Evolutionary conservation across 2,888 invertebrate genomes (phyloP).

Genomic region (Ochropleura leucogaster): DNA sequence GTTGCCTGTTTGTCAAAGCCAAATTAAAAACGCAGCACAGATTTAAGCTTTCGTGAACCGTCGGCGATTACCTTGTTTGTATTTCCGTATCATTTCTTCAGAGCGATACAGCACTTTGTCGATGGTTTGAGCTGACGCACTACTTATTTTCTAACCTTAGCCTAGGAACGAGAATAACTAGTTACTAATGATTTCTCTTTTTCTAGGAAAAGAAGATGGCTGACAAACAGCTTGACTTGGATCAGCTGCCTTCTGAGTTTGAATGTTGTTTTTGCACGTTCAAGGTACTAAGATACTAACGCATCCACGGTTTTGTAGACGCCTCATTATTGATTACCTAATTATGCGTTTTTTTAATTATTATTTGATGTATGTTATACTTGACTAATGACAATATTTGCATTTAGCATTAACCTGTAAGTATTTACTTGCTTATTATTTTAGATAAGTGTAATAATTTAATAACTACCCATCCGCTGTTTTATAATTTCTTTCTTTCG

Average conservation of each 20-base stretch:
- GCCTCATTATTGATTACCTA: slow-evolving; percentile 60
- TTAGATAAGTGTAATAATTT: slow-evolving; percentile 50
- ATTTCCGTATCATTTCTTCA: slow-evolving; percentile 28
- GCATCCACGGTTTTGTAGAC: slow-evolving; percentile 49
- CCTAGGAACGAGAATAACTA: slow-evolving; percentile 49
- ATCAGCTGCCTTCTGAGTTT: slow-evolving; percentile 98
- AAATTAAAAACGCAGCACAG: slow-evolving; percentile 42
- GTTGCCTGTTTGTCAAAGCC: slow-evolving; percentile 56
- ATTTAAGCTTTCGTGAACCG: slow-evolving; percentile 43
- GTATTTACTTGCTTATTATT: slow-evolving; percentile 65
- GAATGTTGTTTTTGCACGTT: slow-evolving; percentile 99
- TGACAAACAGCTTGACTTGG: slow-evolving; percentile 94
- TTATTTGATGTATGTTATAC: slow-evolving; percentile 56
- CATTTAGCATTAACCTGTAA: slow-evolving; percentile 74
- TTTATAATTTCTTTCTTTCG: slow-evolving; percentile 60
- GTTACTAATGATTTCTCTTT: slow-evolving; percentile 85
- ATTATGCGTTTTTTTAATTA: slow-evolving; percentile 53
- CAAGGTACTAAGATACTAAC: slow-evolving; percentile 93
- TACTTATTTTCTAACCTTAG: slow-evolving; percentile 49
- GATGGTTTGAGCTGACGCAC: slow-evolving; percentile 53
- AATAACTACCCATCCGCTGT: slow-evolving; percentile 50
- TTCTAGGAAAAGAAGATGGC: slow-evolving; percentile 93
- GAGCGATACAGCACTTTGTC: slow-evolving; percentile 34
- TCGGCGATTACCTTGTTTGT: slow-evolving; percentile 26
- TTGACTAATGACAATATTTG: slow-evolving; percentile 69